Percentiles rank a stretch among this genome's conserved stretches.
phyloP scores from a whole-genome alignment of 2,888 invertebrate species.

The Zele albiditarsus region DNA sequence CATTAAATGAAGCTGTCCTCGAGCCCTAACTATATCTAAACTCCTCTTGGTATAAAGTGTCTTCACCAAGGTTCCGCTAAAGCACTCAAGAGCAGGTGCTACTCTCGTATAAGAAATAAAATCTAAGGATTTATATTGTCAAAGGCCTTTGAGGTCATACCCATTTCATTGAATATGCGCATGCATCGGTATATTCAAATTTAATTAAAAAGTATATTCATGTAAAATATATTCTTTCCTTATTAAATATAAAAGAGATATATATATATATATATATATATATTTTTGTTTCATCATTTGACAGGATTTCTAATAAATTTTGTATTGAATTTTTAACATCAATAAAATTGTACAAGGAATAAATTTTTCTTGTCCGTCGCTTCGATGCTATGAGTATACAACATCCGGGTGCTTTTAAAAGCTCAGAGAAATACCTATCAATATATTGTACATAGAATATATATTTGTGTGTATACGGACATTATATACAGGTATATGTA shows the following conservation, averaged over 20 bases:
- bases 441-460: constrained; percentile 41
- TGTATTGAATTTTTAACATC: constrained; percentile 1
- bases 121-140: constrained; percentile 22
- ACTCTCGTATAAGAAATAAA: constrained; percentile 27
- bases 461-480: constrained; percentile 18
- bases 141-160: constrained; percentile 21
- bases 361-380: constrained; percentile 25
- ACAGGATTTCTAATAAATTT: not conserved
- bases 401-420: constrained; percentile 62
- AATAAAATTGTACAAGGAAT: not conserved
- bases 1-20: constrained; percentile 50
- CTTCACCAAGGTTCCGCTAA: constrained; percentile 33
- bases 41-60: constrained; percentile 32
- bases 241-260: not conserved
- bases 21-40: constrained; percentile 19
- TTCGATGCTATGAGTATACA: constrained; percentile 40
- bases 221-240: not conserved
- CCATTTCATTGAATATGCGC: not conserved
- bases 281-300: not conserved
- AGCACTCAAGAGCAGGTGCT: constrained; percentile 37
- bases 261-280: too few species aligned
- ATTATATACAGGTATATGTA: constrained; percentile 1
- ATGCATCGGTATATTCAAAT: not conserved
- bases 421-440: constrained; percentile 59
- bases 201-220: not conserved